These are phyloP conservation scores for Mythimna albipuncta DNA, from an alignment of 2,888 invertebrate species.

Conservation along the genomic window DNA sequence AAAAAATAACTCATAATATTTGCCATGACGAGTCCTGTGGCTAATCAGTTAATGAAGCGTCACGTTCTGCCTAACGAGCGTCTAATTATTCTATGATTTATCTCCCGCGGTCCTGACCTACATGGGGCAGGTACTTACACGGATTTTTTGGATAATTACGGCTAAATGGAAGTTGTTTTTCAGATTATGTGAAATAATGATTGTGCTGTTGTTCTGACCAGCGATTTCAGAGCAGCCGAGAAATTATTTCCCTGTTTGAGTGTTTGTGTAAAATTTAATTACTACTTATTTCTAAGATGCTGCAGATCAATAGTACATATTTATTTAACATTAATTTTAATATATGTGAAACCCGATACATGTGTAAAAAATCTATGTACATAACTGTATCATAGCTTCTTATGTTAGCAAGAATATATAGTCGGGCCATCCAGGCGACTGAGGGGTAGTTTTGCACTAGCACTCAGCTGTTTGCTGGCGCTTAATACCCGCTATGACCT, in stretches of 20 bases:
- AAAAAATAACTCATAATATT: conserved; percentile 62
- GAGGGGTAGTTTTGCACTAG: no score
- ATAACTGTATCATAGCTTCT: no score
- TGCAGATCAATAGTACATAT: conserved; percentile 2
- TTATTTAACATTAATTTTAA: neutral
- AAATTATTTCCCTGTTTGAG: neutral
- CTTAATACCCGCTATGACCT: no score
- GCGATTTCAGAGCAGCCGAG: neutral
- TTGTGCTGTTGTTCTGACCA: conserved; percentile 12
- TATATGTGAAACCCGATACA: no score
- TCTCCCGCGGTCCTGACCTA: conserved; percentile 50
- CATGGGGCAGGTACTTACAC: conserved; percentile 21
- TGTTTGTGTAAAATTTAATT: neutral
- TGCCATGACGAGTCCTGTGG: conserved; percentile 64
- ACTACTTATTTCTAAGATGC: neutral
- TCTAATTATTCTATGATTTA: conserved; percentile 77
- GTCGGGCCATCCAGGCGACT: no score
- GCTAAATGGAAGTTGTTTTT: conserved; percentile 32
- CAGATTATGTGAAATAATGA: conserved; percentile 1
- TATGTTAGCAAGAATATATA: no score
- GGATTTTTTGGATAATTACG: conserved; percentile 47
- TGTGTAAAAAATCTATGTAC: no score
- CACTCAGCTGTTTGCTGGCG: no score
- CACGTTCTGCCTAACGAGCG: conserved; percentile 78
- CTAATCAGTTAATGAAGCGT: conserved; percentile 78